phyloP scores from a whole-genome alignment of 2,113 vertebrate species.

The Phasianus colchicus region DNA sequence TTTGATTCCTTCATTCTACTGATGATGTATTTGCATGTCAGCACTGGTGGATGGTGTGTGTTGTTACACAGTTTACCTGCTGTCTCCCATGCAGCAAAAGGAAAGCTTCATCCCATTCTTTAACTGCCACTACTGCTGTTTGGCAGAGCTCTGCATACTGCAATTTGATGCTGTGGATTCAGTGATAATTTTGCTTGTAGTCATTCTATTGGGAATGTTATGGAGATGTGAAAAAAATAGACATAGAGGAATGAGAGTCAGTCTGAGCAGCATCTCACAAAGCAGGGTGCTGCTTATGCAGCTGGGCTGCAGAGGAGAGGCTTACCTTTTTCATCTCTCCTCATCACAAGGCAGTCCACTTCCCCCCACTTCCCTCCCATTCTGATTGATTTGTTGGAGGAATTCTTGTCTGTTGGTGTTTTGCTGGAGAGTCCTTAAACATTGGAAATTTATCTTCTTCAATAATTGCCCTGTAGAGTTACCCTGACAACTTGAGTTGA shows the following conservation, averaged over 20 bases:
- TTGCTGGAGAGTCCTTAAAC: not conserved
- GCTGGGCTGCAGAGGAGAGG: not conserved
- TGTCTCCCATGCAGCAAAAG: not conserved
- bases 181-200: not conserved
- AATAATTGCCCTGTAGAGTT: not conserved
- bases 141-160: not conserved
- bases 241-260: not conserved
- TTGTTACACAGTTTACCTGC: not conserved
- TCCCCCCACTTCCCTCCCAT: not conserved
- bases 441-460: slow-evolving; percentile 31
- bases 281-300: not conserved
- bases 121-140: not conserved
- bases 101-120: not conserved
- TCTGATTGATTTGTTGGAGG: not conserved
- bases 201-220: not conserved
- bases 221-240: not conserved
- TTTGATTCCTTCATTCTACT: not conserved
- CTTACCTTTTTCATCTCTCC: not conserved
- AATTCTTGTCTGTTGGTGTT: not conserved
- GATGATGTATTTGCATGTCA: not conserved
- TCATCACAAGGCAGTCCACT: not conserved
- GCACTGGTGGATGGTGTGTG: not conserved
- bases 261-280: not conserved
- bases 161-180: not conserved
- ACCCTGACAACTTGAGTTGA: not conserved